Base-by-base conservation (phyloP, 2,797 vertebrate species). In the Enteromius afrohamiltoni region DNA sequence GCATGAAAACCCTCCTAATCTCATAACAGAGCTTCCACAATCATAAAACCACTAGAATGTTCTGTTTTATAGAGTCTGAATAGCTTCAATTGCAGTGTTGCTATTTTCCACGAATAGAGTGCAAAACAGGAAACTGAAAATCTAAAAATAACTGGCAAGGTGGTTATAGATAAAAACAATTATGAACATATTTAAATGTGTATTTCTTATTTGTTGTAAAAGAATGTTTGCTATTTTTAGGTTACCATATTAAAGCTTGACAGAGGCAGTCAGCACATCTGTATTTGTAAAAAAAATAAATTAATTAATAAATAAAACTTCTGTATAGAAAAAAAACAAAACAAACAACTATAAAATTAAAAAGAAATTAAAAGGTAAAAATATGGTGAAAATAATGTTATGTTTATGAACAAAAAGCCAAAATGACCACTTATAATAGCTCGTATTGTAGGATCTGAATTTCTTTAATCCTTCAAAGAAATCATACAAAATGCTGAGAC, bases 21-120 rank as follows among this genome's bases (percentile, higher is more conserved):
- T 64, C 31, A 73, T 83, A 84, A 80, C 60, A 88, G 89, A 91
- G 90, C 88, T 92, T 93, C 92, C 91, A 91, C 85, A 91, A 87
- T 80, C 83, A 55, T 62, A 88, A 77, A 86, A 60, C 34, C 14
- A 45, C 29, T 62, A 64, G 1, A 21, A 29, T 4, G 1, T 69
- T 80, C 17, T 45, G 26, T 60, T 10, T 47, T 29, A 26, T 29
- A 49, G 16, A 5, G n/a, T 19, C 47, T 55, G 29, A 64, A 31
- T 62, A 62, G 58, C 26, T 26, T 64, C 26, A 31, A 42, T 42
- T 10, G 40, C 60, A 64, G 14, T 29, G 31, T 67, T 79, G 21
- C 2, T 1, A n/a, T 40, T 40, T 53, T 23, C 7, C 74, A 76
- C 65, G 58, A 78, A 49, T 29, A 62, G 16, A 42, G 21, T n/a